Evolutionary conservation across 1,140 invertebrate genomes (phyloP), one percentile per base, ranked within the genome.

Genomic region (Ips typographus): DNA sequence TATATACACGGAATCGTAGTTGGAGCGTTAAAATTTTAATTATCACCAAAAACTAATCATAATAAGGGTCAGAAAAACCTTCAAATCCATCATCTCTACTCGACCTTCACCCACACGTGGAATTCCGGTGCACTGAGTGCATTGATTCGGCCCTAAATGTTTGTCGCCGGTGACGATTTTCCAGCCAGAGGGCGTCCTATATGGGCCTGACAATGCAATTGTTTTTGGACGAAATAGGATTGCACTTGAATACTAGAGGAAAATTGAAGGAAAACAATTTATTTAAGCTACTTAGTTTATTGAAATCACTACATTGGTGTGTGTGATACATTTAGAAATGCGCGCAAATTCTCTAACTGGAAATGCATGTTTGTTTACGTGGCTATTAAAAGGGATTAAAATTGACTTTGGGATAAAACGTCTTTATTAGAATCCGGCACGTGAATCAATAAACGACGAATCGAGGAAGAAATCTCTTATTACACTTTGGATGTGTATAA

Each of bases 61-160:
- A 22, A 22, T 22, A 22, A 22, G 22, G 22, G 22, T 22, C 22
- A 22, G 22, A 22, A 22, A 22, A 22, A 22, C 22, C 22, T 22
- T 22, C 22, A 22, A 22, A 22, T 22, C 44, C 44, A 49, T 49
- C 22, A 55, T 36, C 37, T 55, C 5, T 55, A 37, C n/a, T 38
- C 52, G 7, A 61, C 59, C 7, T 61, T 61, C 59, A 61, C 59
- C 43, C 43, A 61, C 59, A 61, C 42, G 59, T 61, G 43, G 47
- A 47, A 61, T 44, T 47, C 41, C 59, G 37, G 43, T 61, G 59
- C 59, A 61, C 40, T 40, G 43, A 61, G 59, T 47, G 59, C 59
- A 61, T 61, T 47, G 59, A 61, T 61, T 61, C 38, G 42, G 43
- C 22, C 38, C 42, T 61, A 61, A 47, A 61, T 4, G 39, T 42